Base-by-base conservation (phyloP, 2,888 invertebrate genomes). In the Drosophila melanosoma region DNA sequence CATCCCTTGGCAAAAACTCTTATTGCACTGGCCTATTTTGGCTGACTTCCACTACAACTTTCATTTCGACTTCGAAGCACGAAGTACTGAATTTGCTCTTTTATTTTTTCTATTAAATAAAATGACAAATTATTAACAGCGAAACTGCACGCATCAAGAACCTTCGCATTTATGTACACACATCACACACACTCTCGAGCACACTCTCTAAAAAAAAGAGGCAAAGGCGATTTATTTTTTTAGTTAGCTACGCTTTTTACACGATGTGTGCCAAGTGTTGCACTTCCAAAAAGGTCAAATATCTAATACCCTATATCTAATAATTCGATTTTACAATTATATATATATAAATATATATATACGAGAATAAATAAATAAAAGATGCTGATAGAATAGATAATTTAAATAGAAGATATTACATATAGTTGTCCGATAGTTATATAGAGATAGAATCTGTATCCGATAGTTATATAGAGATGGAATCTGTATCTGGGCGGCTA, bases 1-100 rank as follows among this genome's bases (percentile, higher is more conserved):
- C 5, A 20, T 6, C 20, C 12, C 42, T 42, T 33, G 32, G 61
- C 49, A 61, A 61, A 29, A 69, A 69, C 40, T 61, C 61, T 38
- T 54, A 42, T 42, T n/a, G 33, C 15, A 11, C 26, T 23, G 17
- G 49, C n/a, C 20, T 12, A 17, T 42, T 29, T 32, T 17, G 10
- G 17, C 15, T 60, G 38, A 49, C 38, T 51, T 10, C n/a, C 20
- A 52, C 20, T 38, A 42, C 40, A 7, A 57, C n/a, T 57, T n/a
- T 5, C 6, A 42, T 3, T 40, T n/a, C 5, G 40, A 6, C 35
- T 35, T 12, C 35, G 35, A 12, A 36, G 36, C 6, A 15, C 3
- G 36, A 7, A 36, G 6, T 15, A 40, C 20, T 45, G 6, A 29
- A 29, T 29, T 45, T 23, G 23, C 45, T 3, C 1, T 23, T 5